phyloP scores from a whole-genome alignment of 2,888 invertebrate species.

The Agriopis aurantiaria region DNA sequence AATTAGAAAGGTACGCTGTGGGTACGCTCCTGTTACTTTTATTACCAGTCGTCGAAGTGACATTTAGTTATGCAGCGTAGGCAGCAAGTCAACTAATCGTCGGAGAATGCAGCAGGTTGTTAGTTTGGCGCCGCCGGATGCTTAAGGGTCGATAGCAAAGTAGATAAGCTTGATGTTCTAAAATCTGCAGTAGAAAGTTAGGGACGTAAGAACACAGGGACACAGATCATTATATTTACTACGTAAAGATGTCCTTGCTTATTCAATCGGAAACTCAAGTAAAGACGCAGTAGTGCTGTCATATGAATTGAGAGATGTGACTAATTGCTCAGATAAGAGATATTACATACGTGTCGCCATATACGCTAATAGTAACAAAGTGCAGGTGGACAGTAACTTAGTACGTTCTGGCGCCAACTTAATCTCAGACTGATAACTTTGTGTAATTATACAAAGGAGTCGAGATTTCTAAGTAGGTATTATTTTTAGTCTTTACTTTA shows the following conservation, averaged over 20 bases:
- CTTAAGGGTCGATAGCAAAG: neutral
- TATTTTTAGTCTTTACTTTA: neutral
- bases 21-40: too few species aligned
- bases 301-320: conserved; percentile 3
- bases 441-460: conserved; percentile 5
- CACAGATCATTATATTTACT: too few species aligned
- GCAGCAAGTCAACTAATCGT: conserved; percentile 58
- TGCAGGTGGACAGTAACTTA: conserved; percentile 11
- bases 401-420: conserved; percentile 9
- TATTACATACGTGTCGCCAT: neutral
- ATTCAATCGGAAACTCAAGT: too few species aligned
- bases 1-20: too few species aligned
- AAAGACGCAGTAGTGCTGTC: too few species aligned
- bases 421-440: conserved; percentile 1
- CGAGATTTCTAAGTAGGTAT: neutral
- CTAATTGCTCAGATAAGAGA: conserved; percentile 2
- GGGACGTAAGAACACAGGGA: too few species aligned
- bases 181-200: neutral
- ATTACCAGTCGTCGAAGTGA: too few species aligned
- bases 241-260: neutral
- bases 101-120: conserved; percentile 65
- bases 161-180: neutral
- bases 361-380: conserved; percentile 7
- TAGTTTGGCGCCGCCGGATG: conserved; percentile 50
- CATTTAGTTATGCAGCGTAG: neutral